Evolutionary conservation across 2,797 vertebrate species (phyloP).

Genomic region (Fistularia commersonii): DNA sequence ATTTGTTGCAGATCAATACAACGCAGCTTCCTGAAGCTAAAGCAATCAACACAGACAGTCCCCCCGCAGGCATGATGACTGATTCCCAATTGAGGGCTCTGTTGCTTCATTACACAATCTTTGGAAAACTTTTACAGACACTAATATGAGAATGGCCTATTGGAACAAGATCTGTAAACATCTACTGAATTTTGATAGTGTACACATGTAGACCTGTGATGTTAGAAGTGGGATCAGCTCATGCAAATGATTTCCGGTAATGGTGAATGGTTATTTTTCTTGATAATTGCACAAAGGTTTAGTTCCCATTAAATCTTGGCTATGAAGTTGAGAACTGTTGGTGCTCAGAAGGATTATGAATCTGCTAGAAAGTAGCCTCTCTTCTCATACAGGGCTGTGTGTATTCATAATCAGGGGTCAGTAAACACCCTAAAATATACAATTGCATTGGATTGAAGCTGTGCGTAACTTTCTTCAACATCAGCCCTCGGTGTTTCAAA

Average conservation of each 20-base stretch:
- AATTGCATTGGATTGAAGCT: constrained; percentile 41
- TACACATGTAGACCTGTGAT: no score
- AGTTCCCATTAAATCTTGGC: constrained; percentile 13
- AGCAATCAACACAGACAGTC: constrained; percentile 20
- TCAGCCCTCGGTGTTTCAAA: constrained; percentile 16
- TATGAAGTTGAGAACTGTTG: constrained; percentile 42
- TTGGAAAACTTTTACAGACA: constrained; percentile 29
- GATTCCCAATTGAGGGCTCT: constrained; percentile 32
- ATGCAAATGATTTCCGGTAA: no score
- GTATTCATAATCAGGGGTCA: constrained; percentile 36
- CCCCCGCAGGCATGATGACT: constrained; percentile 32
- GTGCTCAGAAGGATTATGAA: constrained; percentile 47
- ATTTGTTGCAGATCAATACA: constrained; percentile 30
- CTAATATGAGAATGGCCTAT: constrained; percentile 21
- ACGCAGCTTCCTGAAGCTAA: constrained; percentile 10
- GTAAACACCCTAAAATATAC: constrained; percentile 25
- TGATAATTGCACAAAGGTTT: no score
- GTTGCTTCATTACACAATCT: constrained; percentile 43
- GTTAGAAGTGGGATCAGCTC: no score
- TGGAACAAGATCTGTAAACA: constrained; percentile 31
- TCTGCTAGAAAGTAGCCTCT: constrained; percentile 42
- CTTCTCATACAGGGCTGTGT: constrained; percentile 29
- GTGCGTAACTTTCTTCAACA: constrained; percentile 20
- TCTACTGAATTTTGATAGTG: constrained; percentile 9
- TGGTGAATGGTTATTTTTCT: not conserved